phyloP scores from a whole-genome alignment of 1,140 invertebrate species.

The Phortica variegata region DNA sequence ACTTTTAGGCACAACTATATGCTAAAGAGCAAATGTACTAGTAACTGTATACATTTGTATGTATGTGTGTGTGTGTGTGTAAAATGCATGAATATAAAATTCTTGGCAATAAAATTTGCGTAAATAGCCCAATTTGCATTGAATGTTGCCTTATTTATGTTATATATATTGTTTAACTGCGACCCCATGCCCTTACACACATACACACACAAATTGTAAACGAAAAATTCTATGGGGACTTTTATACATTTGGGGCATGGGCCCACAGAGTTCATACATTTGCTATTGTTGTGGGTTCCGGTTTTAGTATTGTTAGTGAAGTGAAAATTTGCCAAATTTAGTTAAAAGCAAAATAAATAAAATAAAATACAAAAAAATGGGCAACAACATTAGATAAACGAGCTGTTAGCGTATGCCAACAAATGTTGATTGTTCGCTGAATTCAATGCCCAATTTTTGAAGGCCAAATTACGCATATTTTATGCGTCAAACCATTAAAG shows the following conservation, averaged over 20 bases:
- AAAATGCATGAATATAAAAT: no score
- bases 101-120: no score
- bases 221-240: no score
- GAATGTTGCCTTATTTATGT: conserved; percentile 2
- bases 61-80: no score
- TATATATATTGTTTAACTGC: neutral
- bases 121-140: neutral
- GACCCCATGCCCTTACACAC: no score
- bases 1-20: neutral
- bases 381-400: neutral
- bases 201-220: no score
- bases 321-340: conserved; percentile 52
- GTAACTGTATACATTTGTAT: no score
- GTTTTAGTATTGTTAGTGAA: conserved; percentile 16
- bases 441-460: no score
- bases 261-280: no score
- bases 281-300: conserved; percentile 4
- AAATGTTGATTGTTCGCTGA: conserved; percentile 6
- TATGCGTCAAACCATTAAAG: no score
- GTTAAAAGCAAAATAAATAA: conserved; percentile 41
- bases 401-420: neutral
- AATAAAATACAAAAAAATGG: conserved; percentile 16
- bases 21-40: neutral
- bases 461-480: no score
- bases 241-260: no score